These are phyloP conservation scores for Agonopterix alstromeriana DNA, from an alignment of 2,888 invertebrate genomes.

Conservation along the genomic window DNA sequence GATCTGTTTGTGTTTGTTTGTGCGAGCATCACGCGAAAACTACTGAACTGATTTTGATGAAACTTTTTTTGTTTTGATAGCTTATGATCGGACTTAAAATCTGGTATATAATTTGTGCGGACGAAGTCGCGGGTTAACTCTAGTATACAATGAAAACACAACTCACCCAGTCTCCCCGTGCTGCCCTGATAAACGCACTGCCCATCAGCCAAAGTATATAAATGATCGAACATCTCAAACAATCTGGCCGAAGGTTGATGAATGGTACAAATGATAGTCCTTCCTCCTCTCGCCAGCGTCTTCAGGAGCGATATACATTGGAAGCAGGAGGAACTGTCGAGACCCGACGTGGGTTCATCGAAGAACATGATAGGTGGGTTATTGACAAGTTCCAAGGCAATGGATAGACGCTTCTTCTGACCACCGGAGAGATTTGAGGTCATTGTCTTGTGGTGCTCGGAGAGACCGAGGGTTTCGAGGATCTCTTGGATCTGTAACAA, in stretches of 20 bases:
- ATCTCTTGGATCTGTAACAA: conserved; percentile 90
- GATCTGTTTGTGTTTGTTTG: too few relatives aligned
- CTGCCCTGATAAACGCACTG: conserved; percentile 97
- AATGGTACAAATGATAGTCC: conserved; percentile 96
- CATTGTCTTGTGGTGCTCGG: conserved; percentile 92
- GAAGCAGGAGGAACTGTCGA: conserved; percentile 97
- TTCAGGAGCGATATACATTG: conserved; percentile 94
- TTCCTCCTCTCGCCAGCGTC: conserved; percentile 90
- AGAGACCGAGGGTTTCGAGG: conserved; percentile 90
- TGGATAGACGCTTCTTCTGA: conserved; percentile 95
- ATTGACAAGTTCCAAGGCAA: conserved; percentile 95
- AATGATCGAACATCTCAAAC: conserved; percentile 97
- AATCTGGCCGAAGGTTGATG: conserved; percentile 98
- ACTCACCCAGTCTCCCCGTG: conserved; percentile 87
- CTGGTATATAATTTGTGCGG: too few relatives aligned
- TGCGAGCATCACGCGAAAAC: too few relatives aligned
- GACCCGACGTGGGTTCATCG: conserved; percentile 96
- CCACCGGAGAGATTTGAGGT: conserved; percentile 95
- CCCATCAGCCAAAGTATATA: conserved; percentile 95
- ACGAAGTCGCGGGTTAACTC: too few relatives aligned
- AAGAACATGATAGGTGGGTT: conserved; percentile 99
- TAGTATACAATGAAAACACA: not conserved
- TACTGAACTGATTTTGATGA: too few relatives aligned
- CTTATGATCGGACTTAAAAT: too few relatives aligned
- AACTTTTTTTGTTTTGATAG: too few relatives aligned